Evolutionary conservation across 64 coral and sea anemone species (phyloP).

Genomic region (Orbicella faveolata): DNA sequence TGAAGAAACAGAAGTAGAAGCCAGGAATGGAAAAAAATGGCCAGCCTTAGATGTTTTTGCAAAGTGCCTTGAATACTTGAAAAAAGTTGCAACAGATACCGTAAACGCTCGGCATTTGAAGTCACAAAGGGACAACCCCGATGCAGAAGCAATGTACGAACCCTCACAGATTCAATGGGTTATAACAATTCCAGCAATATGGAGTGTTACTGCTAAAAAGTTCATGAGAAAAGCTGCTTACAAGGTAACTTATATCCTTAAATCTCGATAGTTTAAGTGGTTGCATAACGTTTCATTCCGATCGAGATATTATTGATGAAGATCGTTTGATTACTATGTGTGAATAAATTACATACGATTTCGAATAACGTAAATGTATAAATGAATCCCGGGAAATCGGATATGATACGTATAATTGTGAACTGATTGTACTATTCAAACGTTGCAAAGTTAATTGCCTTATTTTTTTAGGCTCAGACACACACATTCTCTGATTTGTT

Average conservation of each 20-base stretch:
- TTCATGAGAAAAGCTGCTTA: slow-evolving; percentile 63
- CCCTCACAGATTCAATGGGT: slow-evolving; percentile 41
- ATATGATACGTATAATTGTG: too few species aligned
- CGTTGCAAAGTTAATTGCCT: too few species aligned
- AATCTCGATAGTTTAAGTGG: neutral
- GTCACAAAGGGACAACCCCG: slow-evolving; percentile 41
- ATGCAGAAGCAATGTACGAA: slow-evolving; percentile 25
- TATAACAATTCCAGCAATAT: slow-evolving; percentile 59
- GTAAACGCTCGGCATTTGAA: slow-evolving; percentile 26
- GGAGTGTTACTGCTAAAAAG: slow-evolving; percentile 29
- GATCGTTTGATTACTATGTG: too few species aligned
- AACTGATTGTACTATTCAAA: too few species aligned
- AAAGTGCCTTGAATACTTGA: slow-evolving; percentile 32
- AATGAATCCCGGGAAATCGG: too few species aligned
- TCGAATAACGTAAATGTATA: too few species aligned
- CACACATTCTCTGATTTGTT: too few species aligned
- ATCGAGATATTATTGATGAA: neutral
- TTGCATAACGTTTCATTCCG: neutral
- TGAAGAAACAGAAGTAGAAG: slow-evolving; percentile 45
- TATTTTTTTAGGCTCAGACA: too few species aligned
- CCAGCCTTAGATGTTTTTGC: slow-evolving; percentile 44
- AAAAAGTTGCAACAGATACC: slow-evolving; percentile 1
- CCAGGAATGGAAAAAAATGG: slow-evolving; percentile 48
- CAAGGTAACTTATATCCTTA: neutral
- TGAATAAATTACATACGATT: too few species aligned